These are phyloP conservation scores for Hyposoter dolosus DNA, from an alignment of 2,888 invertebrate genomes.

Conservation along the genomic window DNA sequence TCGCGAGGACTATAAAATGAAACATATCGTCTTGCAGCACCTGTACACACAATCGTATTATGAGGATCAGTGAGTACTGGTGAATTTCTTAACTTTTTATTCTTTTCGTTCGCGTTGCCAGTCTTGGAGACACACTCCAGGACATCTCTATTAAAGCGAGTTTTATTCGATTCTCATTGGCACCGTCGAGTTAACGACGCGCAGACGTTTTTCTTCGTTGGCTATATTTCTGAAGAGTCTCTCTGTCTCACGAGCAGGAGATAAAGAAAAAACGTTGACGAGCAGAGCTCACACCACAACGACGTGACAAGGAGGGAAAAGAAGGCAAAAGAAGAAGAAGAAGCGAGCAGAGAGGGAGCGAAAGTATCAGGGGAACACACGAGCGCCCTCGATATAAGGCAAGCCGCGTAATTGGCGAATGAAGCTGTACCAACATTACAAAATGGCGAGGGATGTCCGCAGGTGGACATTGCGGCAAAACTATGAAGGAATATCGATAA, in stretches of 20 bases:
- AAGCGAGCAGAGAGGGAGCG: conserved; percentile 32
- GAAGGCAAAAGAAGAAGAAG: conserved; percentile 30
- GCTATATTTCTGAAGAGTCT: conserved; percentile 9
- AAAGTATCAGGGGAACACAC: conserved; percentile 6
- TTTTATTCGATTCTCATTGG: conserved; percentile 58
- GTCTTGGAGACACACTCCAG: not conserved
- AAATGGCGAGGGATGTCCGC: conserved; percentile 41
- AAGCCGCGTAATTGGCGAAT: conserved; percentile 64
- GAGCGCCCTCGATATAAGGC: conserved; percentile 55
- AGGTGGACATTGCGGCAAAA: not conserved
- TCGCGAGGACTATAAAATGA: not conserved
- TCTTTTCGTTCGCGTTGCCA: not conserved
- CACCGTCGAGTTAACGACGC: conserved; percentile 53
- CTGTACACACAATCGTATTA: conserved; percentile 25
- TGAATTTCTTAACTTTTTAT: conserved; percentile 21
- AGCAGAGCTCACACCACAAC: conserved; percentile 61
- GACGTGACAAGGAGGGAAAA: conserved; percentile 51
- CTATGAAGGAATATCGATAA: conserved; percentile 63
- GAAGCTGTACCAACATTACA: conserved; percentile 52
- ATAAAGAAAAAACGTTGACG: conserved; percentile 61
- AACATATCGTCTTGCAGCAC: conserved; percentile 13
- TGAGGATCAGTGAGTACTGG: conserved; percentile 8
- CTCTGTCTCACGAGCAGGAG: conserved; percentile 2
- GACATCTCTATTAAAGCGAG: conserved; percentile 60
- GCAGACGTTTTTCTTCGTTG: conserved; percentile 2